phyloP scores from a whole-genome alignment of 2,113 vertebrate species.

The Ranitomeya variabilis region DNA sequence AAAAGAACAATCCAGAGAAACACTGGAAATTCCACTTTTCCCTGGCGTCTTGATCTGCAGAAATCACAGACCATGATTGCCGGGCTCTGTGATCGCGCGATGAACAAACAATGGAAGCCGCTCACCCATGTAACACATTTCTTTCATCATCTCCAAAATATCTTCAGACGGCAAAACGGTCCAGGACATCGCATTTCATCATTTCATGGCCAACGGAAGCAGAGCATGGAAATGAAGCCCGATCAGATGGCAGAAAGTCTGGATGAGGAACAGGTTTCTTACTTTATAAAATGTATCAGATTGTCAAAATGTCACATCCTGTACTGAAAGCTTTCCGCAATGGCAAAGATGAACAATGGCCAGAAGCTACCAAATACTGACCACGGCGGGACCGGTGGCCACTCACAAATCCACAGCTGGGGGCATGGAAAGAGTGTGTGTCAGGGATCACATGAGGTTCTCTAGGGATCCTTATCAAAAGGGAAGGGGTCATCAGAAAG shows the following conservation, averaged over 20 bases:
- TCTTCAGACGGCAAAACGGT: background rate
- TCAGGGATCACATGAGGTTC: no score
- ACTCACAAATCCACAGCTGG: background rate
- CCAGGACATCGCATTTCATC: background rate
- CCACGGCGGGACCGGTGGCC: no score
- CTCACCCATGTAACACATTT: constrained; percentile 28
- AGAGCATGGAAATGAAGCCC: constrained; percentile 16
- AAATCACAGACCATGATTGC: constrained; percentile 9
- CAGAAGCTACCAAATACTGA: no score
- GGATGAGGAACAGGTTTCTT: background rate
- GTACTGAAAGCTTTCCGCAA: background rate
- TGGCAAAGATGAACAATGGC: no score
- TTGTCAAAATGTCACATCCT: no score
- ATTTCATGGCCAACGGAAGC: background rate
- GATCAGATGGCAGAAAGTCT: background rate
- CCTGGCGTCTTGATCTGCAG: background rate
- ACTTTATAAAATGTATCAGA: no score
- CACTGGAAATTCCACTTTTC: background rate
- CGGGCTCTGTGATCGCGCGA: background rate
- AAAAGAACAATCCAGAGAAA: background rate
- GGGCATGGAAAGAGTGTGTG: no score
- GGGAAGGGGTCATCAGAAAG: no score
- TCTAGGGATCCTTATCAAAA: no score
- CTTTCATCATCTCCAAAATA: constrained; percentile 11
- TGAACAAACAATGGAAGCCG: constrained; percentile 12